These are phyloP conservation scores for Pedetes capensis DNA, from an alignment of 2,113 vertebrate species.

Conservation along the genomic window DNA sequence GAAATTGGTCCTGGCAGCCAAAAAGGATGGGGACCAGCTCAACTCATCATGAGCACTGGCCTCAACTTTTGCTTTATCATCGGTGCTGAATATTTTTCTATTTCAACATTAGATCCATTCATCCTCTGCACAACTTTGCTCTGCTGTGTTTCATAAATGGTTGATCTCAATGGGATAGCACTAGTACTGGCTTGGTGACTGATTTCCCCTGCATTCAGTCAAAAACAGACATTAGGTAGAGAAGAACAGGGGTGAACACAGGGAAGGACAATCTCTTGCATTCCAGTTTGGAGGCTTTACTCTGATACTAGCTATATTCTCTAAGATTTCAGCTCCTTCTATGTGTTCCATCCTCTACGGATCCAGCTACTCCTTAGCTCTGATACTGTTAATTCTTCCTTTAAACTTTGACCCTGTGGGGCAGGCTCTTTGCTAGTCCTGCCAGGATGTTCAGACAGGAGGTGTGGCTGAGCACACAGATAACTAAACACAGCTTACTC, in stretches of 20 bases:
- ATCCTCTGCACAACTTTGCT: background rate
- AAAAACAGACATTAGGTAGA: fast-evolving
- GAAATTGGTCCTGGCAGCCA: no score
- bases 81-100: background rate
- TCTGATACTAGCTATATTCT: background rate
- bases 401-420: background rate
- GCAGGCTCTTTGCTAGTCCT: no score
- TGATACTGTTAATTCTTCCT: background rate
- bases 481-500: no score
- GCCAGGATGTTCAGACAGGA: no score
- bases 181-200: background rate
- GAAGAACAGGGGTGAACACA: background rate
- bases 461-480: no score
- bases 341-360: fast-evolving
- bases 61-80: background rate
- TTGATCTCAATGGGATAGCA: fast-evolving
- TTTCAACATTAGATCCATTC: background rate
- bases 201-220: background rate
- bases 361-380: background rate
- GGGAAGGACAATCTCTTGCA: background rate
- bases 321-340: background rate
- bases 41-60: background rate
- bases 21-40: no score
- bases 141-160: background rate
- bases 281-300: background rate